phyloP scores from a whole-genome alignment of 2,797 vertebrate genomes.

The Aphelocoma californica region DNA sequence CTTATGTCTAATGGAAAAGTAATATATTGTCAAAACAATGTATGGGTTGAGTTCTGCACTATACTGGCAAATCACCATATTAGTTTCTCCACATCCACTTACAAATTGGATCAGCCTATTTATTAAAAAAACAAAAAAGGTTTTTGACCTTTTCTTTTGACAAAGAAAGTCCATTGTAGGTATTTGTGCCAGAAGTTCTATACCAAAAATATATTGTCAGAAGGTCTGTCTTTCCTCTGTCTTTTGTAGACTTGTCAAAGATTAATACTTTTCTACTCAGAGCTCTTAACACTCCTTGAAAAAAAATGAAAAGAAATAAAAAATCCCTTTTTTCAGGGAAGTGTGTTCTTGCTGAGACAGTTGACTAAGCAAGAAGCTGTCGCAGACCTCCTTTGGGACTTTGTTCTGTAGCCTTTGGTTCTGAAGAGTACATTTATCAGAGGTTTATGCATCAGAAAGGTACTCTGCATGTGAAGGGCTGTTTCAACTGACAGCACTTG shows the following conservation, averaged over 20 bases:
- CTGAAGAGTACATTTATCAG: background rate
- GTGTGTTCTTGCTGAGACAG: background rate
- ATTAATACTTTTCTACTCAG: background rate
- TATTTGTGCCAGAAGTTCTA: background rate
- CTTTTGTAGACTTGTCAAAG: background rate
- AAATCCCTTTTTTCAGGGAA: background rate
- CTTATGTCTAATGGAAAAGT: background rate
- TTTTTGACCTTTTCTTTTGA: too few species aligned
- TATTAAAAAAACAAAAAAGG: background rate
- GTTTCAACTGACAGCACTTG: background rate
- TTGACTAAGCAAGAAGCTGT: background rate
- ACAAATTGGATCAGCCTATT: background rate
- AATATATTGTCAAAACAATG: background rate
- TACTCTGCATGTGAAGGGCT: background rate
- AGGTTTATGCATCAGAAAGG: background rate
- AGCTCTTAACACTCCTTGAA: background rate
- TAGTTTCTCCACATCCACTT: background rate
- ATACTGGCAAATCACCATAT: background rate
- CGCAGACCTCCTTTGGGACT: background rate
- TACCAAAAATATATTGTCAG: background rate
- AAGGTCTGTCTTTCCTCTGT: background rate
- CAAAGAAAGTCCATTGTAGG: background rate
- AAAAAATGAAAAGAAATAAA: background rate
- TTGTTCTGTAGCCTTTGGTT: background rate
- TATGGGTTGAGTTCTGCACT: background rate